phyloP scores from a whole-genome alignment of 2,888 invertebrate species.

The Matsumyia berberina region DNA sequence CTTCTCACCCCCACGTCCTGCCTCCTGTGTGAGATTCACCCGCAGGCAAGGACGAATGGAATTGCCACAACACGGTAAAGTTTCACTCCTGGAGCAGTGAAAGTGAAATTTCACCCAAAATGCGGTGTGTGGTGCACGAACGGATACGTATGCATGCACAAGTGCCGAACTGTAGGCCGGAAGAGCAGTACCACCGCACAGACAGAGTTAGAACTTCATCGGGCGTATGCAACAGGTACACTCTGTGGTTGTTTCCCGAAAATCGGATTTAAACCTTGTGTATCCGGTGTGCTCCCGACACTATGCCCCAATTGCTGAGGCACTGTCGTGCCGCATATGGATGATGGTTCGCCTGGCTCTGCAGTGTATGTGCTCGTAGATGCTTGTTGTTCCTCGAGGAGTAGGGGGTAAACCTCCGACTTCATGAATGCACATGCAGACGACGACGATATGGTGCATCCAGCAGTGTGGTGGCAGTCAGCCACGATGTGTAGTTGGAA shows the following conservation, averaged over 20 bases:
- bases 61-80: neutral
- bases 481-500: slow-evolving; percentile 16
- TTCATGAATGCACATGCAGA: neutral
- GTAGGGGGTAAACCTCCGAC: neutral
- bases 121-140: slow-evolving; percentile 14
- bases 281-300: slow-evolving; percentile 12
- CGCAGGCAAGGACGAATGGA: neutral
- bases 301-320: neutral
- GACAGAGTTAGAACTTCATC: slow-evolving; percentile 14
- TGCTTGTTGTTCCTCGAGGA: neutral
- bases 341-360: neutral
- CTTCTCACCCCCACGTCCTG: neutral
- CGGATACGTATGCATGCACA: slow-evolving; percentile 14
- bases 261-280: slow-evolving; percentile 30
- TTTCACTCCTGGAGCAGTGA: slow-evolving; percentile 13
- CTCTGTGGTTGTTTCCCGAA: slow-evolving; percentile 23
- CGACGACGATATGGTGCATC: neutral
- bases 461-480: neutral
- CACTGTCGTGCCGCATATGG: neutral
- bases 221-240: slow-evolving; percentile 42
- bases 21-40: no score
- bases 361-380: neutral
- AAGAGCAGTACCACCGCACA: neutral
- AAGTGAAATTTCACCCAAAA: slow-evolving; percentile 50
- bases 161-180: slow-evolving; percentile 19